Evolutionary conservation across 1,140 invertebrate genomes (phyloP).

Genomic region (Ylistrum balloti): DNA sequence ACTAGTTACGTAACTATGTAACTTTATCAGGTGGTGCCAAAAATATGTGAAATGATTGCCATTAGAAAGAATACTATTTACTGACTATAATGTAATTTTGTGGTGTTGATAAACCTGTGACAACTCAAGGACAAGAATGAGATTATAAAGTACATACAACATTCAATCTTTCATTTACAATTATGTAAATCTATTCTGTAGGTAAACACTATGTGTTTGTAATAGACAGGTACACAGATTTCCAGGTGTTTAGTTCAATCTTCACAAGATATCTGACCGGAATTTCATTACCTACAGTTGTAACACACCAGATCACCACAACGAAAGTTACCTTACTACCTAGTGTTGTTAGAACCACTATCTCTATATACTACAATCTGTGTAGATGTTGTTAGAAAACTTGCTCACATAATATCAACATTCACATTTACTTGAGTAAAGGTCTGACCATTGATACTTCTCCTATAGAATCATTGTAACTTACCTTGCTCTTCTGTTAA

Average conservation of each 20-base stretch:
- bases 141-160: not conserved
- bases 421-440: too few relatives aligned
- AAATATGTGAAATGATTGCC: not conserved
- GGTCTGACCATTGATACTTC: too few relatives aligned
- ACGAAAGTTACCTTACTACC: too few relatives aligned
- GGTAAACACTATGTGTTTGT: not conserved
- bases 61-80: not conserved
- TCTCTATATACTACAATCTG: too few relatives aligned
- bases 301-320: too few relatives aligned
- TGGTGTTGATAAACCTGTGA: not conserved
- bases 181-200: not conserved
- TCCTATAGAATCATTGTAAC: not conserved
- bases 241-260: not conserved
- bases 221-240: not conserved
- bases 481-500: constrained; percentile 88
- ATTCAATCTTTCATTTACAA: not conserved
- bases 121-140: not conserved
- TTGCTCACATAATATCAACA: too few relatives aligned
- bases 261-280: not conserved
- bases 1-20: too few relatives aligned
- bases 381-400: too few relatives aligned
- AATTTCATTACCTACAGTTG: not conserved
- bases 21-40: not conserved
- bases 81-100: not conserved
- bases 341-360: too few relatives aligned